Conservation (phyloP, 2,797 vertebrate species). For the Percopsis omiscomaycus region DNA sequence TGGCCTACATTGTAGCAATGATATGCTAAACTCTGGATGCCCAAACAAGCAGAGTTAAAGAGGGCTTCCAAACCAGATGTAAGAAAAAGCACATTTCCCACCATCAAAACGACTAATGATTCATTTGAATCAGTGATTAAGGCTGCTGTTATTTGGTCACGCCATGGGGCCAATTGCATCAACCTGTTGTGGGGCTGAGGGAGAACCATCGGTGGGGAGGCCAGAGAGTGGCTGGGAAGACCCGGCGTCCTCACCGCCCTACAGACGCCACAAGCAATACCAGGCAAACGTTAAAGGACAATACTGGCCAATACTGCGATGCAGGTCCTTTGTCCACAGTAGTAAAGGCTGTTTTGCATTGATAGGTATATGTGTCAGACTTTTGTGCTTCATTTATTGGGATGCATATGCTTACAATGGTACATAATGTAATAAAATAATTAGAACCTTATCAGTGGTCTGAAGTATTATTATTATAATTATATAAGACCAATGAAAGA, state of each 20-base stretch:
- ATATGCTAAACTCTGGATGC: background rate
- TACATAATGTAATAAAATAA: too few relatives aligned
- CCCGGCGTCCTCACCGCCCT: slow-evolving; percentile 74
- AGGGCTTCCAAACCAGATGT: slow-evolving; percentile 36
- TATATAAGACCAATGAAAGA: background rate
- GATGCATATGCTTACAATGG: too few relatives aligned
- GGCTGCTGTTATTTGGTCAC: slow-evolving; percentile 60
- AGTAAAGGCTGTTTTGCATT: slow-evolving; percentile 4
- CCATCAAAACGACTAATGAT: slow-evolving; percentile 3
- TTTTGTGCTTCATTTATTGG: background rate
- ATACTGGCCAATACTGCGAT: slow-evolving; percentile 12
- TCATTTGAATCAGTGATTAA: slow-evolving; percentile 51
- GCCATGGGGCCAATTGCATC: slow-evolving; percentile 55
- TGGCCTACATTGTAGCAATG: background rate
- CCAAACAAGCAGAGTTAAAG: background rate
- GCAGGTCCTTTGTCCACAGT: slow-evolving; percentile 4
- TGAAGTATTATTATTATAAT: background rate
- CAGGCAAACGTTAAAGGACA: slow-evolving; percentile 54
- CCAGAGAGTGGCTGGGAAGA: slow-evolving; percentile 71
- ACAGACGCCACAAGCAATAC: slow-evolving; percentile 69
- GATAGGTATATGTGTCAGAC: background rate
- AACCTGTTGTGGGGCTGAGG: slow-evolving; percentile 71
- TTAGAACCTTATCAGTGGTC: background rate
- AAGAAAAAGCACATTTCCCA: too few relatives aligned
- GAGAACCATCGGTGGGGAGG: slow-evolving; percentile 66